phyloP scores from a whole-genome alignment of 2,888 invertebrate species.

The Allolobophora icterica region DNA sequence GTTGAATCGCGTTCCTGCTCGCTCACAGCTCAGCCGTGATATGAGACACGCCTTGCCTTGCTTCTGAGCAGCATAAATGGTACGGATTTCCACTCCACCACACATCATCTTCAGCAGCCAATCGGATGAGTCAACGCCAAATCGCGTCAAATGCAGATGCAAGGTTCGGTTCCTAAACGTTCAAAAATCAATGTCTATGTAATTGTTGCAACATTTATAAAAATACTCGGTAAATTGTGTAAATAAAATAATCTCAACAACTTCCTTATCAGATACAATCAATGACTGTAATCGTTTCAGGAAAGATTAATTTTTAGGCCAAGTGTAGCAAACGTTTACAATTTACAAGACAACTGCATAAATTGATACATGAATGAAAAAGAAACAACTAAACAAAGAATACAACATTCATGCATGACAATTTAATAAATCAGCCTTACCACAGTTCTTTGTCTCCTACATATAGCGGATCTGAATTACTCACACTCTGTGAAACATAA shows the following conservation, averaged over 20 bases:
- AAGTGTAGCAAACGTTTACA: too few relatives aligned
- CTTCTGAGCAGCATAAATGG: conserved; percentile 92
- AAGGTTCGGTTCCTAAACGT: conserved; percentile 87
- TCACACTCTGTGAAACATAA: too few relatives aligned
- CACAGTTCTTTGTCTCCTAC: too few relatives aligned
- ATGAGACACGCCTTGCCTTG: conserved; percentile 91
- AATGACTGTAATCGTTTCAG: not conserved
- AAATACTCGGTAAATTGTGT: not conserved
- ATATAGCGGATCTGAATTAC: too few relatives aligned
- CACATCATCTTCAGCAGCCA: conserved; percentile 96
- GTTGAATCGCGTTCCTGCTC: conserved; percentile 97
- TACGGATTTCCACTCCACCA: conserved; percentile 94
- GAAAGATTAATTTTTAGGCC: too few relatives aligned
- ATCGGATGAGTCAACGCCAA: conserved; percentile 84
- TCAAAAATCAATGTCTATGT: not conserved
- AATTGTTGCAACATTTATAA: not conserved
- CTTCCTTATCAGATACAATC: not conserved
- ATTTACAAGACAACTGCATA: too few relatives aligned
- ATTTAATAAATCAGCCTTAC: too few relatives aligned
- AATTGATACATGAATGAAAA: too few relatives aligned
- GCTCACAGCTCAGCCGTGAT: conserved; percentile 93
- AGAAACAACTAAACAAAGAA: too few relatives aligned
- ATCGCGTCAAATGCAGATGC: conserved; percentile 88
- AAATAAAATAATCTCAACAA: not conserved
- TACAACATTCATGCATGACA: too few relatives aligned